Evolutionary conservation across 1,140 invertebrate species (phyloP), one percentile per base, ranked within the genome.

Genomic region (Drosophila willistoni): DNA sequence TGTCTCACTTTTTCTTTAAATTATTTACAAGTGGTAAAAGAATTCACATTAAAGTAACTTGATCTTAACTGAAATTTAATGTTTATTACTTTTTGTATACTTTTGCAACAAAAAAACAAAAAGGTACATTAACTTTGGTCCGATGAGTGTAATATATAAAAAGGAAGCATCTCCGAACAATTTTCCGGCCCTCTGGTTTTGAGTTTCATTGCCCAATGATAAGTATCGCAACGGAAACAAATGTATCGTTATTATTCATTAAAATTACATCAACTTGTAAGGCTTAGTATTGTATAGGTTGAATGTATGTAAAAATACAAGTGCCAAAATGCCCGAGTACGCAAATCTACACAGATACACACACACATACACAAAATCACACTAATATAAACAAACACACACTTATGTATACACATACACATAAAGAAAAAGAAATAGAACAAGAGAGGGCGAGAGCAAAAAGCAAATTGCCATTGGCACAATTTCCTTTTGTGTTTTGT

Each of bases 401-500:
- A n/a, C n/a, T n/a, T n/a, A n/a, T n/a, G n/a, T n/a, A n/a, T n/a
- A n/a, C n/a, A 66, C 7, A 47, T 5, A 61, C 13, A 59, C 22
- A 36, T 17, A 61, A 3, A 61, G 19, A 29, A 9, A 62, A n/a
- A n/a, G 34, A 39, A 13, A 42, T 33, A 29, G 55, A 29, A 29
- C 29, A 17, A 57, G 19, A 51, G 9, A 17, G 22, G 7, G 25
- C 17, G 44, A 2, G 19, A 13, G 33, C 12, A 34, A 42, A 44
- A n/a, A 64, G 69, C 34, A 73, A 72, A 68, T 73, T 77, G 82
- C 81, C 79, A 71, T 75, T 78, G 82, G 81, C 82, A 57, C 71
- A 64, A 64, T 81, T 86, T 86, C 68, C 78, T 78, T 85, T 87
- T 79, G 72, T 85, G 73, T 78, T 80, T 78, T 66, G 72, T 64